Base-by-base conservation (phyloP, 2,888 invertebrate species). In the Pteria penguin region DNA sequence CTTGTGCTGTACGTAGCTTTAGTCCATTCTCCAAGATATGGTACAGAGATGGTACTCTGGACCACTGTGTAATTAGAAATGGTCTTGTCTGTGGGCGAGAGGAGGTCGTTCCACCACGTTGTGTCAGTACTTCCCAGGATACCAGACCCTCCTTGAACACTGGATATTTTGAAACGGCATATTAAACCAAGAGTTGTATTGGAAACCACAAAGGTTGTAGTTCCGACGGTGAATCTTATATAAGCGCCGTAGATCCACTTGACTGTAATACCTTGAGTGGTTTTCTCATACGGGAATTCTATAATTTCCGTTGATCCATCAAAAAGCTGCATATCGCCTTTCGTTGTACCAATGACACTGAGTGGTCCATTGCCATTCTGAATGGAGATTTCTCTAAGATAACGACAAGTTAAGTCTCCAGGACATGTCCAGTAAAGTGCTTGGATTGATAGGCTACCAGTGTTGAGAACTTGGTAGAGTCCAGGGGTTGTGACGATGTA, bases 391-490 rank as follows among this genome's bases (percentile, higher is more conserved):
- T 82, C 80, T 31, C 69, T 75, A 33, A 86, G 55, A 33, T 78
- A 66, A 29, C 85, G 78, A 62, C 87, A 87, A 4, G 33, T 68
- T 8, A 74, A 76, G 26, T 73, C 54, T 32, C 79, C 76, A 4
- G 55, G 70, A 66, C 87, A 87, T 1, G 87, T 86, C 36, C 80
- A 27, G 69, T 80, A 87, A 18, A 86, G 70, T 14, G 65, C 84
- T 62, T 86, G 83, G 5, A 86, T 69, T 52, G 79, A 74, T 18
- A 83, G 45, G 18, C 61, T 73, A 11, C 65, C 31, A 26, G 76
- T 63, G 18, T 70, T 60, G n/a, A 84, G 27, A 2, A 82, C 72
- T 5, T 71, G 71, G 68, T 81, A 86, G 14, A 80, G 72, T 24
- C 85, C 85, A 14, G 83, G 79, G 24, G 79, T 65, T 2, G 69